A percentile compares a stretch with the other conserved stretches of the same genome.
Conservation (phyloP, 2,113 vertebrate genomes). For the Alethe diademata region DNA sequence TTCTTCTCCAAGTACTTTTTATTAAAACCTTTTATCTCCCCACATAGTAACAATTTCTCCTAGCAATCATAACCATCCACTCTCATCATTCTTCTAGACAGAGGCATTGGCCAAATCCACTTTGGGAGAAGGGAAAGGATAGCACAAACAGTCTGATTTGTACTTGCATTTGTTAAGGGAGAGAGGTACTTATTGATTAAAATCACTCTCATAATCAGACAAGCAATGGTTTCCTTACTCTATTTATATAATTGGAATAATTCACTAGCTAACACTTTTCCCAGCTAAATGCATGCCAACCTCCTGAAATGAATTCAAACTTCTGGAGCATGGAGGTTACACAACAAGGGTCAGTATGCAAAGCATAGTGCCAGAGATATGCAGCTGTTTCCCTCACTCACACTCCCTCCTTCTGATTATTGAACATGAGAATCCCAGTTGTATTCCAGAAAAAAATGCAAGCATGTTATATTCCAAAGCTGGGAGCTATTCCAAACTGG, state of each 20-base stretch:
- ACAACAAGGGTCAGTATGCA: conserved; percentile 51
- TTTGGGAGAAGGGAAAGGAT: not conserved
- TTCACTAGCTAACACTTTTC: conserved; percentile 32
- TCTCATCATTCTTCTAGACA: not conserved
- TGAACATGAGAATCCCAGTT: conserved; percentile 62
- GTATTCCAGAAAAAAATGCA: conserved; percentile 54
- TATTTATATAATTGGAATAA: conserved; percentile 39
- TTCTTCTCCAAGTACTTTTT: not conserved
- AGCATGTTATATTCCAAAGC: conserved; percentile 53
- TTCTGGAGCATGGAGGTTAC: conserved; percentile 25
- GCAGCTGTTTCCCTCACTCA: conserved; percentile 77
- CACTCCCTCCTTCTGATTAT: conserved; percentile 48
- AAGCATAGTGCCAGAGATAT: conserved; percentile 36
- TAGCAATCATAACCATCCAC: not conserved
- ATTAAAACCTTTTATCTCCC: conserved; percentile 1
- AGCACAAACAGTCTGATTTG: not conserved
- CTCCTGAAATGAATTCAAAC: conserved; percentile 47
- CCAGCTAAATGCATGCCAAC: conserved; percentile 46
- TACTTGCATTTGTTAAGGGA: not conserved
- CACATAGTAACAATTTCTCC: not conserved
- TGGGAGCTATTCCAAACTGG: not conserved
- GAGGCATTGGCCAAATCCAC: not conserved
- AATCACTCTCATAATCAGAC: not conserved
- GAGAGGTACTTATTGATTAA: conserved; percentile 19
- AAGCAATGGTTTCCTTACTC: not conserved